These are phyloP conservation scores for Lepidurus arcticus DNA, from an alignment of 1,140 invertebrate species.

Conservation along the genomic window DNA sequence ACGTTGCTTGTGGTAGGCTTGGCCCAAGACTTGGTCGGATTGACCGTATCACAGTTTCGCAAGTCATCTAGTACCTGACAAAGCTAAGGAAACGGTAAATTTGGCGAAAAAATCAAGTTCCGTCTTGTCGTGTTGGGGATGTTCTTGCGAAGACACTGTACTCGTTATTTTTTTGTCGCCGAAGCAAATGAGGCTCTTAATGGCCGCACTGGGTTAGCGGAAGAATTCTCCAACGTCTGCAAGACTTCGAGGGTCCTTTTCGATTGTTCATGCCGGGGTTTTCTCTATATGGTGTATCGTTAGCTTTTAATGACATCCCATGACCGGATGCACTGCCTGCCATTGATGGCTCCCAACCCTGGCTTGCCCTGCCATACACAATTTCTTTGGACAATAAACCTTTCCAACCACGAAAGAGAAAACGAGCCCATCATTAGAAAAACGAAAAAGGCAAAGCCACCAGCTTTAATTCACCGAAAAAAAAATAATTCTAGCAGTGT, in stretches of 20 bases:
- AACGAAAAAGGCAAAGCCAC: slow-evolving; percentile 6
- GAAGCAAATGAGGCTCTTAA: slow-evolving; percentile 9
- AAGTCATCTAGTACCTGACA: neutral
- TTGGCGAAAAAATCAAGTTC: neutral
- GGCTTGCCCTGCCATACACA: slow-evolving; percentile 6
- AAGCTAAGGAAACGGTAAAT: neutral
- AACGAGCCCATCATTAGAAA: slow-evolving; percentile 10
- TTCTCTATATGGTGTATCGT: slow-evolving; percentile 13
- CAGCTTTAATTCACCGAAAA: neutral
- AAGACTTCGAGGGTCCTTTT: slow-evolving; percentile 6
- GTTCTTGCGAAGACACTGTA: neutral
- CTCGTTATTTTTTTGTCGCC: neutral
- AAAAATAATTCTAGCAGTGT: neutral
- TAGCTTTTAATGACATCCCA: slow-evolving; percentile 22
- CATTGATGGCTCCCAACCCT: slow-evolving; percentile 17
- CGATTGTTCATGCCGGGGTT: slow-evolving; percentile 12
- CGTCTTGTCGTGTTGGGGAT: neutral
- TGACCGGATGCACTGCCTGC: slow-evolving; percentile 16
- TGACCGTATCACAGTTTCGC: neutral
- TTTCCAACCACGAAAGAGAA: neutral
- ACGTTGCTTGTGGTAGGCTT: neutral
- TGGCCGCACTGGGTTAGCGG: neutral
- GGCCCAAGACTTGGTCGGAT: neutral
- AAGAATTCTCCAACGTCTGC: slow-evolving; percentile 7
- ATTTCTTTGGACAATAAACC: slow-evolving; percentile 18